Evolutionary conservation across 2,797 vertebrate genomes (phyloP).

Genomic region (Pseudochromis fuscus): DNA sequence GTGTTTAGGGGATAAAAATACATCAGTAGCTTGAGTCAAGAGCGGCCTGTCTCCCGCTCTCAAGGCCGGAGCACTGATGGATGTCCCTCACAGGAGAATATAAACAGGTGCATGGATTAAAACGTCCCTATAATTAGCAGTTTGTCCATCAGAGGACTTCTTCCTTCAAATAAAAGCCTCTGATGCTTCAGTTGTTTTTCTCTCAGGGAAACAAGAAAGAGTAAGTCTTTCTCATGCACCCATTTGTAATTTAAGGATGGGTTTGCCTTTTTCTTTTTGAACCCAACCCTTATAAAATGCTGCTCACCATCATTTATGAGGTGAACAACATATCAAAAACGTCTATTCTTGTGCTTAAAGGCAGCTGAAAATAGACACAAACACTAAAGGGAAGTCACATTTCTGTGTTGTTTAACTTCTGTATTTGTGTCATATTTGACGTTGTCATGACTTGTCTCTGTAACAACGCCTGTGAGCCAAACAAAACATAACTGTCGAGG

Average conservation of each 20-base stretch:
- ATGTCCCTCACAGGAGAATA: conserved; percentile 18
- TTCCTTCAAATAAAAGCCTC: conserved; percentile 29
- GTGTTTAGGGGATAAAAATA: conserved; percentile 47
- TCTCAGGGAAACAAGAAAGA: conserved; percentile 12
- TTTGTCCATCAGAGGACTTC: conserved; percentile 16
- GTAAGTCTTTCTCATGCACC: background rate
- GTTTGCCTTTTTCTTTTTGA: conserved; percentile 3
- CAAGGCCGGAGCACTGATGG: conserved; percentile 22
- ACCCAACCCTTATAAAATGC: conserved; percentile 1
- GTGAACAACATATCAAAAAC: background rate
- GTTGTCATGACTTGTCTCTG: background rate
- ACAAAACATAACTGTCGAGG: background rate
- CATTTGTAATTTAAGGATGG: conserved; percentile 30
- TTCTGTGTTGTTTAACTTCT: background rate
- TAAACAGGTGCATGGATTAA: conserved; percentile 49
- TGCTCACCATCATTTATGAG: background rate
- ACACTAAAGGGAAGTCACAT: background rate
- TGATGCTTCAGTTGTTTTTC: conserved; percentile 14
- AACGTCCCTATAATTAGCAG: conserved; percentile 41
- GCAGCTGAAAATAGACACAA: background rate
- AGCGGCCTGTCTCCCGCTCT: conserved; percentile 3
- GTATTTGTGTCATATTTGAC: background rate
- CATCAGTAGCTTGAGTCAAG: background rate
- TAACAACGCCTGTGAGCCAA: background rate
- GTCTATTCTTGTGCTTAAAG: background rate